Evolutionary conservation across 2,888 invertebrate genomes (phyloP), one percentile per base, ranked within the genome.

Genomic region (Beris chalybata): DNA sequence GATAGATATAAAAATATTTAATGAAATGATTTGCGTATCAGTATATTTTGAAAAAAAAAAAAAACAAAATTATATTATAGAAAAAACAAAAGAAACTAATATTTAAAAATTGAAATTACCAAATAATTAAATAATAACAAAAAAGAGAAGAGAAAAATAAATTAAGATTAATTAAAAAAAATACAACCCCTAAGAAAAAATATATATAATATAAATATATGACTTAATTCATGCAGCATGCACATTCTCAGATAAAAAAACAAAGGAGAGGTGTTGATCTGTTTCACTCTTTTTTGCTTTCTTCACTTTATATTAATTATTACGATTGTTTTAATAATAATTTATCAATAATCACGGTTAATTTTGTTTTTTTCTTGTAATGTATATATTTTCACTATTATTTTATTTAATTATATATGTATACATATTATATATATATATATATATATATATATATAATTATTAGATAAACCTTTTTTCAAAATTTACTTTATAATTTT

Each of bases 221-320:
- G 70, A 56, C 7, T 69, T 64, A 67, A 55, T 47, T 67, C 73
- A 73, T 73, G 73, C 73, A 73, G 70, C 73, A 73, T 73, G 73
- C 73, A 73, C 72, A 73, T 72, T 72, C 72, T 69, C 70, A 70
- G 30, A 52, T 38, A 69, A 70, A 66, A 59, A 65, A 55, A 58
- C 50, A 78, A 75, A 79, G 80, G 80, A 79, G 79, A 78, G 79
- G 80, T 79, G 79, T 80, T 80, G 79, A 79, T 77, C 76, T 78
- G 76, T 77, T 69, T 70, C 65, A 63, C 67, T 69, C 71, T 54
- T 69, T 59, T 54, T 58, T 47, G 66, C 69, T 72, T 68, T 71
- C 64, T 48, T 48, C 65, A 70, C 64, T 67, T 56, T 67, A 63
- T 68, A 67, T 70, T 50, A 67, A 63, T 50, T 55, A 22, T 67